Base-by-base conservation (phyloP, 2,888 invertebrate species). In the Drosophila seclusa region DNA sequence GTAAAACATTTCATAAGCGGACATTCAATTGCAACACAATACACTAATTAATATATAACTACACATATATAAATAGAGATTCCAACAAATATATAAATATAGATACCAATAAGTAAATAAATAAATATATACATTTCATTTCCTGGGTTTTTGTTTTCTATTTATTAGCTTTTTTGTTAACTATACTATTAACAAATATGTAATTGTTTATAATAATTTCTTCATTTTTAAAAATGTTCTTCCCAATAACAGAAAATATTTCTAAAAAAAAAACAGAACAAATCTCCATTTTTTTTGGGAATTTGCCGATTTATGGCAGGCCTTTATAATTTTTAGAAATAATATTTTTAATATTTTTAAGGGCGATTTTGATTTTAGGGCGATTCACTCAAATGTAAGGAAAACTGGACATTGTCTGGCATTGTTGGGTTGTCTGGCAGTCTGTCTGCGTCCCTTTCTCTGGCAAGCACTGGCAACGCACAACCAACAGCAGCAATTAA, bases 1-100 rank as follows among this genome's bases (percentile, higher is more conserved):
- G 78, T 64, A 67, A 78, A 76, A 77, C 72, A 83, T 87, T 89
- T 89, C 81, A 84, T 90, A 87, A 88, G 79, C 78, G 73, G 81
- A 65, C 75, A 73, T 64, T 45, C 77, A 80, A 78, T 76, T 60
- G 63, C 75, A 48, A 71, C 76, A 71, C 65, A 79, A 16, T 2
- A 8, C 2, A 24, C 4, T 34, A 45, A 62, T 27, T 42, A 29
- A 53, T 38, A 18, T 8, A 18, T 16, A 38, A 13, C 0, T 18
- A 38, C 8, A 40, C 18, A 40, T 18, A 18, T 38, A 18, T 10
- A 40, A n/a, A n/a, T 18, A 40, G 18, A 31, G 31, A 8, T 18
- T 45, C 16, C 7, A 13, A 21, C 2, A 4, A 13, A 24, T 45
- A 24, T 4, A 68, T 11, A 42, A 42, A 42, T 42, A 21, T 21